Evolutionary conservation across 2,797 vertebrate genomes (phyloP).

Genomic region (Decapterus maruadsi): DNA sequence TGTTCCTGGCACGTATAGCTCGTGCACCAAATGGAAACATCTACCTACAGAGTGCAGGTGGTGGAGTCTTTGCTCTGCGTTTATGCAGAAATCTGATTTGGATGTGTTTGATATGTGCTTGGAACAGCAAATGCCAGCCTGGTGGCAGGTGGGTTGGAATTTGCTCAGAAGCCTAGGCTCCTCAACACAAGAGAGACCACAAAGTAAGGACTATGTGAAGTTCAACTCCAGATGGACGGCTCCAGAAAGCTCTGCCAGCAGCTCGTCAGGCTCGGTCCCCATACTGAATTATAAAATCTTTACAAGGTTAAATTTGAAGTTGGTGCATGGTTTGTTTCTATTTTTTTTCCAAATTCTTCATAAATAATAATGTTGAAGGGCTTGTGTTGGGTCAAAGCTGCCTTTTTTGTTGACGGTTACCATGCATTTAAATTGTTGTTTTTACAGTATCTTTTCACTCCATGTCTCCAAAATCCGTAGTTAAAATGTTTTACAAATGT

Average conservation of each 20-base stretch:
- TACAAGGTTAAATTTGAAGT: slow-evolving; percentile 39
- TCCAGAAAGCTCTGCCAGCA: slow-evolving; percentile 68
- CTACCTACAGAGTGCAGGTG: slow-evolving; percentile 79
- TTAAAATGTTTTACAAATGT: slow-evolving; percentile 14
- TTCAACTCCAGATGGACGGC: slow-evolving; percentile 63
- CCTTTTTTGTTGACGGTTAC: slow-evolving; percentile 16
- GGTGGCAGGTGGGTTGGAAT: slow-evolving; percentile 82
- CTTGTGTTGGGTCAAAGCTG: neutral
- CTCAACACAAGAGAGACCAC: slow-evolving; percentile 58
- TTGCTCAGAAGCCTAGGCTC: slow-evolving; percentile 72
- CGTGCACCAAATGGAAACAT: slow-evolving; percentile 66
- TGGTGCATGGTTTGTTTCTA: neutral
- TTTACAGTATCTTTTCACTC: neutral
- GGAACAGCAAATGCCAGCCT: slow-evolving; percentile 67
- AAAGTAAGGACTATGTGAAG: slow-evolving; percentile 74
- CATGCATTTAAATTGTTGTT: slow-evolving; percentile 13
- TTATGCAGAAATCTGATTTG: slow-evolving; percentile 67
- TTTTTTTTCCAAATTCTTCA: slow-evolving; percentile 31
- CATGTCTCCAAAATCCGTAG: neutral
- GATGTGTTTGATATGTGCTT: slow-evolving; percentile 79
- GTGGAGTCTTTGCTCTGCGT: slow-evolving; percentile 47
- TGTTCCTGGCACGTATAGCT: slow-evolving; percentile 55
- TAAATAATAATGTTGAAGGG: slow-evolving; percentile 34
- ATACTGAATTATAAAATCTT: slow-evolving; percentile 55
- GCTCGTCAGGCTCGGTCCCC: slow-evolving; percentile 48